These are phyloP conservation scores for Polymixis lichenea DNA, from an alignment of 2,888 invertebrate species.

Conservation along the genomic window DNA sequence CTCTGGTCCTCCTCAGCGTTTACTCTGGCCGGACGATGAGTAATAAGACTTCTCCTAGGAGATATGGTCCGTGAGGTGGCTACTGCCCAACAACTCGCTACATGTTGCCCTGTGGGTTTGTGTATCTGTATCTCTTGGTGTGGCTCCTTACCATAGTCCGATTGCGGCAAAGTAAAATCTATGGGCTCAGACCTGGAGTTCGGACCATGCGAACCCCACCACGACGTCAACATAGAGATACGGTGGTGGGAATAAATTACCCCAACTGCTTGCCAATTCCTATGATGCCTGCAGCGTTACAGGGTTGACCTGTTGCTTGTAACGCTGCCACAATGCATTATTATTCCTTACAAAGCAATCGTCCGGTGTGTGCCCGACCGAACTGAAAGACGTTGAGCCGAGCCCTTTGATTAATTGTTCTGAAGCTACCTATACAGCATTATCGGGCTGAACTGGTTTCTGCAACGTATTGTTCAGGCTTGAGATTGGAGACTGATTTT, in stretches of 20 bases:
- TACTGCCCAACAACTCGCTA: too few species aligned
- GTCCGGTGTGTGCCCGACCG: slow-evolving; percentile 26
- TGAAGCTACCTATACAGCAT: slow-evolving; percentile 39
- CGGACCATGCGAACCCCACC: too few species aligned
- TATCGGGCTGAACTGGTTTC: slow-evolving; percentile 44
- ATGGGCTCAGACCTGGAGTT: too few species aligned
- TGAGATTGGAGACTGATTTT: slow-evolving; percentile 4
- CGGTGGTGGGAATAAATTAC: not conserved
- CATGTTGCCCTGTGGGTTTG: too few species aligned
- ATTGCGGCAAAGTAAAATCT: too few species aligned
- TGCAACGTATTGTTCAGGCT: slow-evolving; percentile 21
- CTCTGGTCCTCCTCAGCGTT: too few species aligned
- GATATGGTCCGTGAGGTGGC: too few species aligned
- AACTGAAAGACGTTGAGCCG: slow-evolving; percentile 49
- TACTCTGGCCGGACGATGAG: too few species aligned
- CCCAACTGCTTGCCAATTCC: not conserved
- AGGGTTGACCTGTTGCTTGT: not conserved
- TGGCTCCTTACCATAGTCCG: too few species aligned
- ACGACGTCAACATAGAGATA: too few species aligned
- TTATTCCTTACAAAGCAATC: slow-evolving; percentile 40
- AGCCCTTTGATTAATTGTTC: slow-evolving; percentile 61
- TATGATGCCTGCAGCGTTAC: slow-evolving; percentile 6
- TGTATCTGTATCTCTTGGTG: too few species aligned
- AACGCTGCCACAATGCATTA: slow-evolving; percentile 32
- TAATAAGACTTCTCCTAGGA: too few species aligned